Evolutionary conservation across 2,888 invertebrate species (phyloP), one percentile per base, ranked within the genome.

Genomic region (Eretmocerus hayati): DNA sequence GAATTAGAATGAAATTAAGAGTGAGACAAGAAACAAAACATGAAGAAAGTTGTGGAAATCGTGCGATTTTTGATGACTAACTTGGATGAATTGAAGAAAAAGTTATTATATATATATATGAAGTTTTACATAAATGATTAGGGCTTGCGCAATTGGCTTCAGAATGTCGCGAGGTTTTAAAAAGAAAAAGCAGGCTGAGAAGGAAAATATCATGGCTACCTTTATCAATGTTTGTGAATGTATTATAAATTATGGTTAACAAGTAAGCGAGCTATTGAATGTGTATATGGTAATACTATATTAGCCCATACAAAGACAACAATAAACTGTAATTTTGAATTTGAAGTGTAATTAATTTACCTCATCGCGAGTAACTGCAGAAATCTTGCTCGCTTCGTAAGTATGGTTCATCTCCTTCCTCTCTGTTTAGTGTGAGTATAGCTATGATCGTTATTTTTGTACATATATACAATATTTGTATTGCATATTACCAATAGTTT

Each of bases 301-400:
- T 66, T 70, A 70, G 69, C 69, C 69, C 69, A 67, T 65, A 69
- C 62, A 69, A 68, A 69, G 63, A 66, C 69, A 65, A 69, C 63
- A 69, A 70, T 70, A 69, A 70, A 69, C 67, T 69, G 67, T 70
- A 70, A 69, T 70, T 70, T 70, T 70, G 68, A 70, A 69, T 38
- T 54, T 48, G 51, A 53, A 26, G 11, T n/a, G n/a, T n/a, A n/a
- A n/a, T n/a, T n/a, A n/a, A n/a, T n/a, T n/a, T n/a, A n/a, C n/a
- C n/a, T n/a, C n/a, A n/a, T n/a, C n/a, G n/a, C n/a, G n/a, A n/a
- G n/a, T n/a, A n/a, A n/a, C n/a, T n/a, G n/a, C n/a, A n/a, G n/a
- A n/a, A n/a, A n/a, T n/a, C n/a, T n/a, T n/a, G n/a, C n/a, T n/a
- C n/a, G n/a, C n/a, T n/a, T n/a, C n/a, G n/a, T n/a, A n/a, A n/a